Base-by-base conservation (phyloP, 2,113 vertebrate species). In the Sinocyclocheilus maitianheensis region DNA sequence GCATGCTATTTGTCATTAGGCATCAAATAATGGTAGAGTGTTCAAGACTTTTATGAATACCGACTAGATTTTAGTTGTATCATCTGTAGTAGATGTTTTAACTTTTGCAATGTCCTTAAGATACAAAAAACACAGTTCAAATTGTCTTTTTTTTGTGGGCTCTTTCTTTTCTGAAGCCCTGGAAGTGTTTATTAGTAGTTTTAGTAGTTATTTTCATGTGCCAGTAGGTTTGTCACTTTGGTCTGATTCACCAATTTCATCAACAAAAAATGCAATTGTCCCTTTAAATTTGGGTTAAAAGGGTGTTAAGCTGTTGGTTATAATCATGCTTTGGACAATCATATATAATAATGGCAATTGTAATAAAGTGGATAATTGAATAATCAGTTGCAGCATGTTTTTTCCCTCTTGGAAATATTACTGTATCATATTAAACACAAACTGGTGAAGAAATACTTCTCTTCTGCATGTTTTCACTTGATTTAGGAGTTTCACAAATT, bases 401-500 rank as follows among this genome's bases (percentile, higher is more conserved):
- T 43, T 43, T 0, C 18, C 12, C n/a, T 30, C n/a, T 16, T 51
- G 46, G 13, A 53, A 55, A 77, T 72, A 71, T 65, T 26, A 12
- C 9, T 24, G n/a, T 46, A 24, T 24, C n/a, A 76, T 75, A 46
- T 26, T 76, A 76, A 76, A 76, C 24, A 77, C 76, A 77, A 20
- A 55, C 13, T 77, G 71, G 4, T 40, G 8, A 20, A 43, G 58
- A 24, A 22, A 30, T 30, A n/a, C 1, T 60, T 94, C 51, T 74
- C 22, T 65, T 78, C 37, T 78, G 30, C 80, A 18, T 65, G 58
- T 14, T 72, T 20, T 26, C 62, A 69, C 10, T 82, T 51, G n/a
- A 18, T 71, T 46, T 2, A 26, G 24, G 74, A 65, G 30, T 89
- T 85, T 87, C 22, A 87, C 85, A 82, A 80, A 85, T 60, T 85